Evolutionary conservation across 2,113 vertebrate species (phyloP), one percentile per base, ranked within the genome.

Genomic region (Toxotes jaculatrix): DNA sequence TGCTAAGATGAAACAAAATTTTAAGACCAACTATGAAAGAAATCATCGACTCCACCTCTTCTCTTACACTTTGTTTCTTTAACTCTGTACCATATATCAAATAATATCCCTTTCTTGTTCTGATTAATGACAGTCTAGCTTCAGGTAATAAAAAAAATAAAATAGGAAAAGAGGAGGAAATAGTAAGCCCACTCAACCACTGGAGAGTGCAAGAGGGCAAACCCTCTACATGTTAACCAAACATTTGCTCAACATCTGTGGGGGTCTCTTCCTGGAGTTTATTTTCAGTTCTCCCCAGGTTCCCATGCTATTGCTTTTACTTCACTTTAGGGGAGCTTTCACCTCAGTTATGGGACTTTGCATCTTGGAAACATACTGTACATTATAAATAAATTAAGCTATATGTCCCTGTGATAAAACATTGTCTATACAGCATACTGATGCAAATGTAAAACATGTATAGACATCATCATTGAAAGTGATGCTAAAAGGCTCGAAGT

Each of bases 201-300:
- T 62, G 69, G 32, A 79, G 76, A 67, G 38, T 78, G 70, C 77
- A 82, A 70, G 56, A 49, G 68, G 65, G 83, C 40, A 76, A 64
- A 80, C 38, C 68, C 68, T 69, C 61, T 63, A 40, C 66, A 80
- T 59, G 66, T 87, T 82, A 86, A 82, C 76, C 67, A 85, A 91
- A 85, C 47, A 81, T 87, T 87, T 64, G 71, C 69, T 86, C 72
- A 79, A 40, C 68, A 47, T 63, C 85, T 23, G 12, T 85, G 75
- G 80, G 77, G 42, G 70, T 83, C 77, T 79, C 73, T 79, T 84
- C 47, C 84, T 57, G 68, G 31, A 65, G 55, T 85, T 88, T 81
- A 66, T 89, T 85, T 89, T 88, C 70, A 70, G 32, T 74, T 69
- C 70, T 65, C 55, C 12, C 12, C 16, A 45, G 13, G 77, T 78